Conservation (phyloP, 2,113 vertebrate species). For the Pedionomus torquatus region DNA sequence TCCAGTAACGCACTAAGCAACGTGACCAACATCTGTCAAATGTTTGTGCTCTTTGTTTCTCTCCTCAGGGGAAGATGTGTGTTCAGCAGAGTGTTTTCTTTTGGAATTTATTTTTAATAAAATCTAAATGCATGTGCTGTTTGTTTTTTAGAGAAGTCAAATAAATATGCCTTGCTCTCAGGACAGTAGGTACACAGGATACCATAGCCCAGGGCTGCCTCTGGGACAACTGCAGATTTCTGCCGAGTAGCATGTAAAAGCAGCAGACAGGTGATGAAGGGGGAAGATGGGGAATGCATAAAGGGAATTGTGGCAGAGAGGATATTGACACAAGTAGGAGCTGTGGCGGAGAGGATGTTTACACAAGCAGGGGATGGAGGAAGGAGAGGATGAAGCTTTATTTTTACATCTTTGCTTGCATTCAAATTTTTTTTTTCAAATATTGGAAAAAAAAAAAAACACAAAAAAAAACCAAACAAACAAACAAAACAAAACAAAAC, state of each 20-base stretch:
- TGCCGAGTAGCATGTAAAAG: neutral
- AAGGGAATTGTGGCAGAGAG: neutral
- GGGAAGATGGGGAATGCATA: neutral
- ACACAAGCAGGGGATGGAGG: neutral
- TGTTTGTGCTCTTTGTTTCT: slow-evolving; percentile 4
- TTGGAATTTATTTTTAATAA: slow-evolving; percentile 55
- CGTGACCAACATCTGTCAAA: slow-evolving; percentile 6
- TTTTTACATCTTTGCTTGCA: neutral
- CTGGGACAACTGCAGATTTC: neutral
- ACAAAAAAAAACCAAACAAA: too few relatives aligned
- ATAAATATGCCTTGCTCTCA: neutral
- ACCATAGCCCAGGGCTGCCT: neutral
- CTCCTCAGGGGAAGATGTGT: neutral
- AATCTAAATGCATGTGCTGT: neutral
- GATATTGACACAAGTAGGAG: neutral
- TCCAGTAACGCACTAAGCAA: neutral
- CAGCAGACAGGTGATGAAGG: neutral
- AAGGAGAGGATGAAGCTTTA: neutral
- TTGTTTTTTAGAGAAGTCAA: neutral
- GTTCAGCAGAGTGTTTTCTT: neutral
- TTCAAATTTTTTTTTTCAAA: neutral
- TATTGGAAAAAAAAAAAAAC: neutral
- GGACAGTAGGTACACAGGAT: neutral
- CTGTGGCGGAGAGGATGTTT: neutral
- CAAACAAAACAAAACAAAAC: too few relatives aligned